phyloP scores from a whole-genome alignment of 2,113 vertebrate species.

The Callipepla californica region DNA sequence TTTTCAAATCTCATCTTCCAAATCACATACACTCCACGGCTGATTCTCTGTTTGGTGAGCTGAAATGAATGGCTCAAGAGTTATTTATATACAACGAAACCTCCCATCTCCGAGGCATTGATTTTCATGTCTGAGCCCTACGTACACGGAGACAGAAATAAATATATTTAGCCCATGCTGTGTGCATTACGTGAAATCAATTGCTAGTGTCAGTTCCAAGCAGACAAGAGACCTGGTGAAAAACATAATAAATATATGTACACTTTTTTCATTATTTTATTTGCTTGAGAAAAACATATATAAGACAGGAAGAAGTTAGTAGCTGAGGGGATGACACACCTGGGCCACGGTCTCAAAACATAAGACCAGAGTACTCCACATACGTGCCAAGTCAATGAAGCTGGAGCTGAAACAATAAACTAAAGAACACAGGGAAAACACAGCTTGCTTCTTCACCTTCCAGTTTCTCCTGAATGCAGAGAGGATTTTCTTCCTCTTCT shows the following conservation, averaged over 20 bases:
- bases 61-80: constrained; percentile 1
- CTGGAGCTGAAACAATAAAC: background rate
- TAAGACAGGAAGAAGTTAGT: background rate
- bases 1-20: background rate
- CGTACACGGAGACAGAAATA: background rate
- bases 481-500: background rate
- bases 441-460: background rate
- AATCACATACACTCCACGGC: background rate
- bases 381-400: background rate
- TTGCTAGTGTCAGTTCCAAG: background rate
- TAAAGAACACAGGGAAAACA: rapidly evolving
- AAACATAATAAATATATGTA: background rate
- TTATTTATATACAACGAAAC: background rate
- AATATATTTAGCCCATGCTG: background rate
- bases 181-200: constrained; percentile 22
- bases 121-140: constrained; percentile 22
- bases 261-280: background rate
- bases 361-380: background rate
- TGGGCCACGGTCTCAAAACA: background rate
- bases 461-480: background rate
- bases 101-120: constrained; percentile 33
- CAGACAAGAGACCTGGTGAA: background rate
- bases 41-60: background rate
- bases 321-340: background rate
- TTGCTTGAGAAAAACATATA: background rate